Evolutionary conservation across 2,888 invertebrate species (phyloP).

Genomic region (Acronicta psi): DNA sequence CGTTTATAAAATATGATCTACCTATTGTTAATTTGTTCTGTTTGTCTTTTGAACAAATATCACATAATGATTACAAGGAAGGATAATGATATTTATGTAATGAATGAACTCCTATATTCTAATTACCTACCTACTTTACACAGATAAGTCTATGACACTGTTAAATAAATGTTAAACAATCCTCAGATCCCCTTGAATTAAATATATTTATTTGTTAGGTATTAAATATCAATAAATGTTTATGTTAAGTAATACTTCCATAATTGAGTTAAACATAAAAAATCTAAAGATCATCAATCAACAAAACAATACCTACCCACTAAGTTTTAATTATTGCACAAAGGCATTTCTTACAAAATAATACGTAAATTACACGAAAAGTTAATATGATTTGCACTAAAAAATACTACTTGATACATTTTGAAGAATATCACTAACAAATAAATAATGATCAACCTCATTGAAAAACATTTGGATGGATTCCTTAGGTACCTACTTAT

Average conservation of each 20-base stretch:
- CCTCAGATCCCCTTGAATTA: conserved; percentile 49
- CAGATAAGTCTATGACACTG: conserved; percentile 59
- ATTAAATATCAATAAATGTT: conserved; percentile 36
- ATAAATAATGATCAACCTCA: conserved; percentile 55
- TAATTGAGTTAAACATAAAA: conserved; percentile 33
- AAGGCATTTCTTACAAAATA: conserved; percentile 58
- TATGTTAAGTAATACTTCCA: conserved; percentile 44
- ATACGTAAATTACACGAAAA: conserved; percentile 40
- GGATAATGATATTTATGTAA: conserved; percentile 32
- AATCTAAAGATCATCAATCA: conserved; percentile 46
- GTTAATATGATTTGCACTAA: conserved; percentile 55
- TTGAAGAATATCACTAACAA: conserved; percentile 41
- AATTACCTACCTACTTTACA: conserved; percentile 47
- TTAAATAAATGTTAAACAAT: conserved; percentile 46
- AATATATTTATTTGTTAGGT: conserved; percentile 35
- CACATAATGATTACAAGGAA: conserved; percentile 41
- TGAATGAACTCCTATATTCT: conserved; percentile 40
- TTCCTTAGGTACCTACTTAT: conserved; percentile 49
- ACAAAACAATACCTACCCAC: conserved; percentile 47
- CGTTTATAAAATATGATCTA: conserved; percentile 38
- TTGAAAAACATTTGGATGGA: conserved; percentile 53
- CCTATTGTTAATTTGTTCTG: conserved; percentile 61
- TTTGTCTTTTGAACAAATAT: conserved; percentile 58
- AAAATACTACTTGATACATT: conserved; percentile 50
- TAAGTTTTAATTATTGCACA: conserved; percentile 65